Evolutionary conservation across 2,797 vertebrate species (phyloP).

Genomic region (Scleropages formosus): DNA sequence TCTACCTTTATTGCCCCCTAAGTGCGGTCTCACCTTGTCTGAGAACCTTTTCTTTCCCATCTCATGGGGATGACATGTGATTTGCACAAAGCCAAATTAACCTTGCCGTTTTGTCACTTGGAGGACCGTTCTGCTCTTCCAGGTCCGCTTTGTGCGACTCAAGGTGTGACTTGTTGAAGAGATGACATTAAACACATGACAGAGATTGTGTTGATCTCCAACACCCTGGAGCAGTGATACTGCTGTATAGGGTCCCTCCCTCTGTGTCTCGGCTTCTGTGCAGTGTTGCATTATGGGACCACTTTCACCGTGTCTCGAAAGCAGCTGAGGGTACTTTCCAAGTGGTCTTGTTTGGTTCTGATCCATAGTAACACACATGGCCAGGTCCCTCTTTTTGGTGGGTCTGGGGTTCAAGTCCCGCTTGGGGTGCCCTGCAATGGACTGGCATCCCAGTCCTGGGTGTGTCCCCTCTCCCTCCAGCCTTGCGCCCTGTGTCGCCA

Average conservation of each 20-base stretch:
- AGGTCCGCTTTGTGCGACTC: background rate
- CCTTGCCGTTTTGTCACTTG: background rate
- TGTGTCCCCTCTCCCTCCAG: no score
- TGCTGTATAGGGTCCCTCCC: background rate
- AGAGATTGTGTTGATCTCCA: background rate
- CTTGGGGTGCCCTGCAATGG: no score
- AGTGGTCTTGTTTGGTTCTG: background rate
- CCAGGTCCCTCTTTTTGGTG: no score
- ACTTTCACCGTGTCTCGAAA: slow-evolving; percentile 17
- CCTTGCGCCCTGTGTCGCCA: no score
- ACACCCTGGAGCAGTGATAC: background rate
- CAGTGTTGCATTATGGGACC: slow-evolving; percentile 6
- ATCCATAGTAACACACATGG: background rate
- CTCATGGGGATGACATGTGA: slow-evolving; percentile 10
- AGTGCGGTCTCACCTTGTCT: slow-evolving; percentile 3
- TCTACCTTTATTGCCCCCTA: slow-evolving; percentile 14
- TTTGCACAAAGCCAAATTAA: slow-evolving; percentile 20
- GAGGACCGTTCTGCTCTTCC: background rate
- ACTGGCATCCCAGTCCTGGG: no score
- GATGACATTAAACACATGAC: background rate
- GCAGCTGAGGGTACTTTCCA: slow-evolving; percentile 7
- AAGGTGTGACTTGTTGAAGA: slow-evolving; percentile 3
- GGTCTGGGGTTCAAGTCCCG: no score
- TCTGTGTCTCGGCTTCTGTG: background rate
- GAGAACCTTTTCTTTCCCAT: slow-evolving; percentile 11